These are phyloP conservation scores for Linnaemya tessellans DNA, from an alignment of 2,888 invertebrate species.

Conservation along the genomic window DNA sequence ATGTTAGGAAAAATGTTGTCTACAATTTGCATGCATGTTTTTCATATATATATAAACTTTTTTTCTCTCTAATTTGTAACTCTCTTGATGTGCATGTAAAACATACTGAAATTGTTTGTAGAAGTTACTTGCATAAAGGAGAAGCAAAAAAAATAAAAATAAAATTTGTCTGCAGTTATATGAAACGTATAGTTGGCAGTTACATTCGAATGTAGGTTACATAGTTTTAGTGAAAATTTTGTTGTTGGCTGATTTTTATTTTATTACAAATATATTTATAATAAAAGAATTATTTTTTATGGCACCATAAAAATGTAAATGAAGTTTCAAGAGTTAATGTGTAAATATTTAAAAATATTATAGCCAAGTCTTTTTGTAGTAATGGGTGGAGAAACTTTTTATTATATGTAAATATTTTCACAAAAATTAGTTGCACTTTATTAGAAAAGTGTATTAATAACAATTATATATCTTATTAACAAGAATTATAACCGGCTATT, in stretches of 20 bases:
- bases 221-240: conserved; percentile 67
- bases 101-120: conserved; percentile 43
- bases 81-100: conserved; percentile 53
- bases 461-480: neutral
- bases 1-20: conserved; percentile 70
- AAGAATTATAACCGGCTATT: neutral
- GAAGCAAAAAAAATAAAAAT: neutral
- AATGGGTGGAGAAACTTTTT: too few relatives aligned
- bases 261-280: conserved; percentile 19
- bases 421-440: neutral
- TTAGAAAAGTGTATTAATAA: conserved; percentile 1
- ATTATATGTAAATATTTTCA: too few relatives aligned
- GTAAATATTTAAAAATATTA: too few relatives aligned
- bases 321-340: neutral
- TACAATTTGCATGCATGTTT: conserved; percentile 64
- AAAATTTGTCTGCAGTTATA: neutral
- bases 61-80: conserved; percentile 11
- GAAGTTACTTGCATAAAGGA: conserved; percentile 20
- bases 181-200: conserved; percentile 62
- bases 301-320: neutral
- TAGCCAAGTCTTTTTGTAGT: too few relatives aligned
- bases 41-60: neutral
- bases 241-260: conserved; percentile 31
- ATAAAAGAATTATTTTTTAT: conserved; percentile 19
- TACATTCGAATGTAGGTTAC: conserved; percentile 65